Evolutionary conservation across 2,113 vertebrate genomes (phyloP).

Genomic region (Cathartes aura): DNA sequence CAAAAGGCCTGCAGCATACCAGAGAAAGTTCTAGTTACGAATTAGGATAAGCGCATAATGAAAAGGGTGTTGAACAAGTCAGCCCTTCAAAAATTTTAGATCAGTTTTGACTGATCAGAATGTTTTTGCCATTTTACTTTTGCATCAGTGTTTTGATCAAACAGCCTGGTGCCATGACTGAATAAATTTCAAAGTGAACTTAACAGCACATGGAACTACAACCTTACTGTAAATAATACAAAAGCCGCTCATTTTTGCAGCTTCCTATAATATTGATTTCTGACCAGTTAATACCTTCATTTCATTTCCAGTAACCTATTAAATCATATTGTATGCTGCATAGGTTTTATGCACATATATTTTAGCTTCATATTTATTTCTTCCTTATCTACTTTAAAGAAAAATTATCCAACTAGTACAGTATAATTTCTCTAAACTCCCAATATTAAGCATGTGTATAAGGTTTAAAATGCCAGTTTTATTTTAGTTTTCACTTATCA

Average conservation of each 20-base stretch:
- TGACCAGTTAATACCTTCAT: neutral
- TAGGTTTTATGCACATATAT: neutral
- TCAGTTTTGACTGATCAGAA: neutral
- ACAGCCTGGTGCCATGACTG: neutral
- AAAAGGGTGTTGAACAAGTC: neutral
- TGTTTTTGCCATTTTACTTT: neutral
- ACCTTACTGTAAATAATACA: neutral
- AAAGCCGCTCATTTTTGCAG: neutral
- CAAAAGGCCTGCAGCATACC: neutral
- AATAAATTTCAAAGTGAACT: neutral
- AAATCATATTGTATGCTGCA: neutral
- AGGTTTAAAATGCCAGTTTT: neutral
- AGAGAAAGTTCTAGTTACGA: neutral
- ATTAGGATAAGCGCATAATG: neutral
- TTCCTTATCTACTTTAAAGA: neutral
- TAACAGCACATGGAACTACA: neutral
- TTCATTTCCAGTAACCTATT: neutral
- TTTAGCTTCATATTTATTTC: neutral
- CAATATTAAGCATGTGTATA: neutral
- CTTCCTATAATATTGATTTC: neutral
- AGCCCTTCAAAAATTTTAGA: neutral
- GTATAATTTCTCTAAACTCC: neutral
- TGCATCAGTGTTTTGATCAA: neutral
- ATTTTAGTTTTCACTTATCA: neutral
- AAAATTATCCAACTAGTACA: neutral